A percentile compares a stretch with the other conserved stretches of the same genome.
Conservation (phyloP, 1,140 invertebrate genomes). For the Mercenaria mercenaria region DNA sequence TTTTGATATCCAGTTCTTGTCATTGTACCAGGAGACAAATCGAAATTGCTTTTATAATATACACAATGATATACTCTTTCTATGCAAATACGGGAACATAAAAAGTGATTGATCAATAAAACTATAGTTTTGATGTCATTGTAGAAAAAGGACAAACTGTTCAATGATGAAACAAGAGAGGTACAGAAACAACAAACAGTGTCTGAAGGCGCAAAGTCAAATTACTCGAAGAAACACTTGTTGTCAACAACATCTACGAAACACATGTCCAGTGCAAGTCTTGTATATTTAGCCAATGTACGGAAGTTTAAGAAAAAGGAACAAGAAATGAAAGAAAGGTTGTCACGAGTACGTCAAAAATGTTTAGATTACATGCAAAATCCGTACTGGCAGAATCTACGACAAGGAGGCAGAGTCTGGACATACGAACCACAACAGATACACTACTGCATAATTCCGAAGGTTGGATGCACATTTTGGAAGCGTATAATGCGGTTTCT, state of each 20-base stretch:
- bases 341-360: neutral
- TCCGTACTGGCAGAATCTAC: neutral
- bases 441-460: slow-evolving; percentile 43
- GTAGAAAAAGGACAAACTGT: neutral
- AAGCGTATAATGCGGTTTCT: slow-evolving; percentile 28
- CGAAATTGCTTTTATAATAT: too few species aligned
- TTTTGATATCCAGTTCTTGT: too few species aligned
- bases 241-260: neutral
- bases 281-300: neutral
- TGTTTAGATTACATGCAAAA: neutral
- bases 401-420: neutral
- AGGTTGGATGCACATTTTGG: slow-evolving; percentile 49
- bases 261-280: neutral
- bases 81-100: too few species aligned
- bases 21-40: too few species aligned
- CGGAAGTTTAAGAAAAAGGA: neutral
- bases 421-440: neutral
- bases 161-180: neutral
- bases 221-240: neutral
- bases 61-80: too few species aligned
- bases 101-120: too few species aligned
- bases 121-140: too few species aligned
- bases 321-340: neutral
- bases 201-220: neutral
- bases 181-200: neutral